phyloP scores from a whole-genome alignment of 1,140 invertebrate genomes.

The Polypedilum pembai region DNA sequence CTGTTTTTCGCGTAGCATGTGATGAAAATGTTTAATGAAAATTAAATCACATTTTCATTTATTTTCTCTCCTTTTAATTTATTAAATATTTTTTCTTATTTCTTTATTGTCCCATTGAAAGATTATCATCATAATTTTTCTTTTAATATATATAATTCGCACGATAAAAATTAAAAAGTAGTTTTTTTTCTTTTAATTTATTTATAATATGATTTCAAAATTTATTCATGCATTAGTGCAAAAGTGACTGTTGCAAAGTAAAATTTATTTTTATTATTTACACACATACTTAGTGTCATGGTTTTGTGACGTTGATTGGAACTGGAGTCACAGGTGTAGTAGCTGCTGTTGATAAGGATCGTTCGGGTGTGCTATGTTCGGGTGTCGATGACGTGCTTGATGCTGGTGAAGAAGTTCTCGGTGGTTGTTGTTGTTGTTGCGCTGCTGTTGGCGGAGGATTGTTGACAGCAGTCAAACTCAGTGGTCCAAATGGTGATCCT shows the following conservation, averaged over 20 bases:
- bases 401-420: constrained; percentile 50
- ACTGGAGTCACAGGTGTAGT: constrained; percentile 31
- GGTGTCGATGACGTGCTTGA: constrained; percentile 48
- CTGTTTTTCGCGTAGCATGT: constrained; percentile 12
- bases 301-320: constrained; percentile 2
- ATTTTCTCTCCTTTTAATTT: background rate
- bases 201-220: background rate
- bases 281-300: constrained; percentile 21
- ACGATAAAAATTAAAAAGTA: background rate
- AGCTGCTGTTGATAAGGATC: constrained; percentile 30
- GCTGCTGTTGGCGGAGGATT: constrained; percentile 34
- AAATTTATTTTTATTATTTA: background rate
- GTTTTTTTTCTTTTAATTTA: constrained; percentile 2
- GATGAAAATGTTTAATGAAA: constrained; percentile 14
- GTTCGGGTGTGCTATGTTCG: constrained; percentile 29
- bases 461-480: constrained; percentile 40
- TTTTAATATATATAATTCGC: constrained; percentile 12
- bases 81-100: background rate
- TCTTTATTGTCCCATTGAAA: background rate
- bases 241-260: background rate
- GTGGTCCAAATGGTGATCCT: constrained; percentile 38
- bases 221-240: too few species aligned
- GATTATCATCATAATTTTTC: background rate
- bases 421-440: constrained; percentile 38
- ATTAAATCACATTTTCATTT: constrained; percentile 27